Evolutionary conservation across 2,113 vertebrate species (phyloP), one percentile per base, ranked within the genome.

Genomic region (Heliornis fulica): DNA sequence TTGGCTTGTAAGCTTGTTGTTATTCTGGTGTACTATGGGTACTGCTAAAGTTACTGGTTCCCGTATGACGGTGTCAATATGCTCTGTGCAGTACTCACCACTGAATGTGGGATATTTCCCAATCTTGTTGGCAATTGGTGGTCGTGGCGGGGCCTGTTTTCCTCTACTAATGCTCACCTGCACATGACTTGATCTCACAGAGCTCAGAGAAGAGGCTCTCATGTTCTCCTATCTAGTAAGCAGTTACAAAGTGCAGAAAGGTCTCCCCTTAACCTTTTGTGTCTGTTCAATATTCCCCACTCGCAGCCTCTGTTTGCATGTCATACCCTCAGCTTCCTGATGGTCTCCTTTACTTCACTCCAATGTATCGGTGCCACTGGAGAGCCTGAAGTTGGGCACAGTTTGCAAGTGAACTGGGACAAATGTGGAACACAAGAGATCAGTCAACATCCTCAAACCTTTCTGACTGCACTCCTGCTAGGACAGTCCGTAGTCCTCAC

Each of bases 91-190:
- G 43, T 21, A 29, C 51, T 28, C 0, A n/a, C n/a, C n/a, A n/a
- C n/a, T n/a, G 0, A 26, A 0, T 32, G 32, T 32, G 66, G 51
- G 34, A 2, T 17, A 11, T n/a, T 54, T 54, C 13, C 31, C 8
- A 78, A 48, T 43, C 22, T 38, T 46, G 70, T 32, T 22, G 36
- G n/a, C 36, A 46, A 1, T 28, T 70, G n/a, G 15, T 66, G 46
- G 4, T 15, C 63, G 50, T 87, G 50, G 32, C 38, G 71, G 74
- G 31, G 17, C 6, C 77, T 53, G 23, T 31, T 94, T 64, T 51
- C 25, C 7, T 69, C 61, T 71, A 2, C 1, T 34, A 0, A 3
- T 7, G 2, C 63, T 87, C 17, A 0, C 75, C 8, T 19, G 16
- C 7, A 1, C 60, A 14, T 26, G 14, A 14, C n/a, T 64, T 38